Base-by-base conservation (phyloP, 2,797 vertebrate species). In the Bothrops alternatus region DNA sequence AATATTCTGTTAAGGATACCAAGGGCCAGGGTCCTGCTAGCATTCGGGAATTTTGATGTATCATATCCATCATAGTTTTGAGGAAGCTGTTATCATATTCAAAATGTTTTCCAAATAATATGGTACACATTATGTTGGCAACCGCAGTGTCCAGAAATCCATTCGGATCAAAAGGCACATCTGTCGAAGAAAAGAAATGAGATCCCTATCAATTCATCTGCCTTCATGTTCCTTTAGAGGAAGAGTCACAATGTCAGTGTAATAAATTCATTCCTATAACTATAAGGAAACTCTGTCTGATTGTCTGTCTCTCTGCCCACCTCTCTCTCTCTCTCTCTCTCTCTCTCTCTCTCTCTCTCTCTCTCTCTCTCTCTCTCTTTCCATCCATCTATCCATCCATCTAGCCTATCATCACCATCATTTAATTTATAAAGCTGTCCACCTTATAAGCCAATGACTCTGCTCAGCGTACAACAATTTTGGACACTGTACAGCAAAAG, bases 101-200 rank as follows among this genome's bases (percentile, higher is more conserved):
- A 53, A 87, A 93, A 32, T 18, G 61, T 56, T 93, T 87, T 85
- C 25, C 26, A 91, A 4, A 82, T 55, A 88, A 86, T 94, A 92
- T 47, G 73, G 58, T 28, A 37, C 20, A 90, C 1, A 91, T 57
- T 50, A 55, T 61, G 13, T 60, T 89, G 4, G 6, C 90, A 86
- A 94, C 58, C 65, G 37, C 82, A 42, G 4, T 87, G 56, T 6
- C 18, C 89, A 61, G 5, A 69, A 65, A 92, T 25, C 18, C 86
- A 57, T 73, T 91, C 25, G 58, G 56, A 55, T 50, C 4, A 0
- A 87, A 60, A 1, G 53, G 25, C 88, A 63, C 37, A 63, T 16
- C 73, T 86, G 6, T 85, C 86, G 86, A 42, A 88, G 89, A 91
- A 0, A 56, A 20, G 55, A 37, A 23, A 57, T 25, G 23, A 2